phyloP scores from a whole-genome alignment of 2,797 vertebrate genomes.

The Sebastes steindachneri region DNA sequence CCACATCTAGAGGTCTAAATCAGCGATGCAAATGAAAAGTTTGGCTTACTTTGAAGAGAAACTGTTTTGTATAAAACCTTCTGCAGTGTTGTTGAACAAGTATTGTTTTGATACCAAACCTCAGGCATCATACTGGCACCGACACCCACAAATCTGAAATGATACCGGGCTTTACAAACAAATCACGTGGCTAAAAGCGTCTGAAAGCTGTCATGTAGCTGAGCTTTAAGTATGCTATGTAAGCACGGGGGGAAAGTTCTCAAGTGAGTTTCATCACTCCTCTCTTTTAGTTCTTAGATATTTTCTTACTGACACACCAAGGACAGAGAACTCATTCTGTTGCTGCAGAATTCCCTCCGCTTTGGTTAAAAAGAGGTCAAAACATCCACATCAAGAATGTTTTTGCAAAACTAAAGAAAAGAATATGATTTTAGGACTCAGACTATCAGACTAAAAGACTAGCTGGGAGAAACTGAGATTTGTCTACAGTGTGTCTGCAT shows the following conservation, averaged over 20 bases:
- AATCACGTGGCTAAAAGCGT: not conserved
- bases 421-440: not conserved
- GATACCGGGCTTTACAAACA: not conserved
- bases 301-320: not conserved
- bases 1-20: not conserved
- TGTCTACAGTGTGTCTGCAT: not conserved
- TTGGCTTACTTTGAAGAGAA: no score
- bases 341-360: not conserved
- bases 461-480: not conserved
- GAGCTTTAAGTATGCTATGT: not conserved
- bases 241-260: not conserved
- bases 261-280: not conserved
- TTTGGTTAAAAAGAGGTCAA: not conserved
- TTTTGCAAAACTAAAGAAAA: not conserved
- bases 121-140: not conserved
- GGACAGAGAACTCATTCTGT: not conserved
- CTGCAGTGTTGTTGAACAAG: not conserved
- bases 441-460: not conserved
- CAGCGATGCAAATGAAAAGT: no score
- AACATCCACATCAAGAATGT: not conserved
- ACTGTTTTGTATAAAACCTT: not conserved
- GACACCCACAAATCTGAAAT: not conserved
- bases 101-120: not conserved
- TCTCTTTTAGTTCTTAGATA: not conserved
- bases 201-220: not conserved